Conservation (phyloP, 1,140 invertebrate species). For the Neocloeon triangulifer region DNA sequence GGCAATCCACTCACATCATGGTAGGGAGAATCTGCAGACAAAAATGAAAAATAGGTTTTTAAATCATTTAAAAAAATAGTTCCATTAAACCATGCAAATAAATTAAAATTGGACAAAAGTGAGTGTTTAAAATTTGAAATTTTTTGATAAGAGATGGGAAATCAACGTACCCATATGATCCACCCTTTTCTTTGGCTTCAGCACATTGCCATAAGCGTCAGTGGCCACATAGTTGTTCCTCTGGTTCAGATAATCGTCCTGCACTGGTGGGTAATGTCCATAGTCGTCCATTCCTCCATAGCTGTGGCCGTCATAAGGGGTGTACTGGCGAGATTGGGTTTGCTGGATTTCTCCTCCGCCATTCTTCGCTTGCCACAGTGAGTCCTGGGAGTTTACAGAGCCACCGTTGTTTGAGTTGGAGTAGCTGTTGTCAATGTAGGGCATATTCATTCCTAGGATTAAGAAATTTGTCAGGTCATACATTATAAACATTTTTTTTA, state of each 20-base stretch:
- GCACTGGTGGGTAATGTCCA: conserved; percentile 12
- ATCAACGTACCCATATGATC: conserved; percentile 25
- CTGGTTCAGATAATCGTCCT: conserved; percentile 9
- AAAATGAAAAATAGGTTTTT: conserved; percentile 7
- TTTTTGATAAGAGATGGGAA: neutral
- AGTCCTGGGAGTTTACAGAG: conserved; percentile 82
- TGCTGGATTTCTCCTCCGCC: conserved; percentile 9
- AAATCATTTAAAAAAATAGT: neutral
- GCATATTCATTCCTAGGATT: conserved; percentile 52
- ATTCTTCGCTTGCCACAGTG: conserved; percentile 76
- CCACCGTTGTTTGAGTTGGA: conserved; percentile 81
- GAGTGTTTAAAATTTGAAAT: no score
- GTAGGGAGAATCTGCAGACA: conserved; percentile 61
- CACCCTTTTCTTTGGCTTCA: conserved; percentile 63
- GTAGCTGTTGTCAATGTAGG: conserved; percentile 75
- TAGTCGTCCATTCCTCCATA: conserved; percentile 15
- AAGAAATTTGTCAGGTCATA: conserved; percentile 1
- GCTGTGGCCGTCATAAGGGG: conserved; percentile 2
- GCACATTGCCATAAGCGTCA: conserved; percentile 63
- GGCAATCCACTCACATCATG: conserved; percentile 76
- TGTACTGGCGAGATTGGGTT: no score
- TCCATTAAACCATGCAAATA: neutral
- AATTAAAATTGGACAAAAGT: neutral
- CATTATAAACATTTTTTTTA: conserved; percentile 24
- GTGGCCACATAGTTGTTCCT: neutral